These are phyloP conservation scores for Paraplagusia blochii DNA, from an alignment of 2,113 vertebrate genomes.

Conservation along the genomic window DNA sequence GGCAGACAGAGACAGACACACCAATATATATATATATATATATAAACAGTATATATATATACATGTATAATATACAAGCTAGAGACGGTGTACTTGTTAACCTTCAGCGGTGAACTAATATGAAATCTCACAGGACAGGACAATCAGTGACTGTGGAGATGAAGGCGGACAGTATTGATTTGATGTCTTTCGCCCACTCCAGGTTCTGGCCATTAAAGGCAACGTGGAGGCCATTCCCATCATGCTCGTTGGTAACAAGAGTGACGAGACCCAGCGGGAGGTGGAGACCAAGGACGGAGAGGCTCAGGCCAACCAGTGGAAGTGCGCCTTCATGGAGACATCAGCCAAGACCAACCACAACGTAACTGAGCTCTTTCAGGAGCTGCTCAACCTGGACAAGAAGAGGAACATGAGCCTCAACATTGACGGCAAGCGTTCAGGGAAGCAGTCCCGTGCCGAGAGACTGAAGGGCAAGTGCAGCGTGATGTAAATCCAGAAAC, in stretches of 20 bases:
- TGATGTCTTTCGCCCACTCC: slow-evolving; percentile 1
- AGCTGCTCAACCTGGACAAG: slow-evolving; percentile 96
- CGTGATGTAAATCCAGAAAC: slow-evolving; percentile 80
- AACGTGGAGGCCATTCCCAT: slow-evolving; percentile 91
- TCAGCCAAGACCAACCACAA: slow-evolving; percentile 99
- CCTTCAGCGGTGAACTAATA: no score
- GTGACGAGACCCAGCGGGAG: slow-evolving; percentile 93
- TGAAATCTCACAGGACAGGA: no score
- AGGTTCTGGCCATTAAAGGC: slow-evolving; percentile 89
- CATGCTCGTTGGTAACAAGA: slow-evolving; percentile 98
- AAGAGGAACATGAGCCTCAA: slow-evolving; percentile 91
- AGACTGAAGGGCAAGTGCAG: slow-evolving; percentile 94
- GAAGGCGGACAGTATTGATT: not conserved
- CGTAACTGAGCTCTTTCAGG: slow-evolving; percentile 96
- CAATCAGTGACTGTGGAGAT: no score
- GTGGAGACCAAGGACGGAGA: slow-evolving; percentile 91
- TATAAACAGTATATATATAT: no score
- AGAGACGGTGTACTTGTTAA: no score
- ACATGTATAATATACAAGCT: no score
- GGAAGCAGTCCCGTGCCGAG: slow-evolving; percentile 91
- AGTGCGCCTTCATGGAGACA: slow-evolving; percentile 98
- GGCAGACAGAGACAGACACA: no score
- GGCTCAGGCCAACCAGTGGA: slow-evolving; percentile 90
- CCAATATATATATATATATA: no score
- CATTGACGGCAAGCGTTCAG: slow-evolving; percentile 89